A percentile compares a stretch with the other conserved stretches of the same genome.
phyloP scores from a whole-genome alignment of 2,113 vertebrate genomes.

The Hirundichthys speculiger region DNA sequence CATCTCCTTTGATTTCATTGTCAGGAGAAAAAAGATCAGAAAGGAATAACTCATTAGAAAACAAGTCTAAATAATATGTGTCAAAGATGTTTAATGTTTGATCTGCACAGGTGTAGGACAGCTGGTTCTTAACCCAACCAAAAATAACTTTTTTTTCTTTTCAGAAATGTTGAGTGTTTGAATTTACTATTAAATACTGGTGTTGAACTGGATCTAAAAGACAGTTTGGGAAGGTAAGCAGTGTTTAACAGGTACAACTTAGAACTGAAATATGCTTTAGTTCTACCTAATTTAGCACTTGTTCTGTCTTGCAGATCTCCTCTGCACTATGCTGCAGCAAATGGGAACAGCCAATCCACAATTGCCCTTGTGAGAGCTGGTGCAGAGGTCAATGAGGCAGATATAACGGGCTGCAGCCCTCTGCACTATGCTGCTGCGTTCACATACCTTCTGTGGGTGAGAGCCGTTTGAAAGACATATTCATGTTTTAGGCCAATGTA shows the following conservation, averaged over 20 bases:
- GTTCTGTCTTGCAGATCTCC: constrained; percentile 81
- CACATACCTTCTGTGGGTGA: constrained; percentile 91
- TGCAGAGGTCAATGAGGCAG: constrained; percentile 87
- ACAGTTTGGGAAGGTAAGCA: constrained; percentile 90
- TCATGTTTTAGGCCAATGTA: neutral
- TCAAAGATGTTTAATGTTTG: neutral
- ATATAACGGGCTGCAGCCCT: constrained; percentile 91
- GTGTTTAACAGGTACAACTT: neutral
- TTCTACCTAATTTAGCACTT: neutral
- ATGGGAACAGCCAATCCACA: constrained; percentile 90
- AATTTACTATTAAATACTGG: constrained; percentile 92
- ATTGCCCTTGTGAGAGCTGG: constrained; percentile 89
- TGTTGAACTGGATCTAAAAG: constrained; percentile 89
- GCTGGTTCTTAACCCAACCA: neutral
- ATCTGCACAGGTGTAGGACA: neutral
- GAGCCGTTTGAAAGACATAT: constrained; percentile 11
- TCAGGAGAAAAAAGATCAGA: neutral
- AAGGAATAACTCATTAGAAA: neutral
- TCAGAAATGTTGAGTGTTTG: constrained; percentile 93
- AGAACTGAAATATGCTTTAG: neutral
- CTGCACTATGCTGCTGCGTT: constrained; percentile 94
- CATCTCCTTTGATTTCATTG: neutral
- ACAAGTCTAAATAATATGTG: neutral
- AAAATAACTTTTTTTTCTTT: constrained; percentile 2
- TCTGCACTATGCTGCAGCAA: constrained; percentile 94